Base-by-base conservation (phyloP, 2,888 invertebrate species). In the Yponomeuta cagnagella region DNA sequence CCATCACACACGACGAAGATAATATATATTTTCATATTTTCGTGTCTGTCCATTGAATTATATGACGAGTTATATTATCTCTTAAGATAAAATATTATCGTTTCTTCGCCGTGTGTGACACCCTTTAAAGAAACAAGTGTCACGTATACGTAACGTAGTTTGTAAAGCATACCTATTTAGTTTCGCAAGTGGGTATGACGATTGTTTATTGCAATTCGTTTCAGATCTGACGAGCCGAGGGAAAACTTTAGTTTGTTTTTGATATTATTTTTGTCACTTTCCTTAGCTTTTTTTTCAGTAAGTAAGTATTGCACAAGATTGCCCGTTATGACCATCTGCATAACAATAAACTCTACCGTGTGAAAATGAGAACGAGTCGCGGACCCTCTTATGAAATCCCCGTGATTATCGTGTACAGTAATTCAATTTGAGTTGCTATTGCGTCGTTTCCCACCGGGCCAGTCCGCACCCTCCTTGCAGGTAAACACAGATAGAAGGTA, bases 391-490 rank as follows among this genome's bases (percentile, higher is more conserved):
- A 77, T 73, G 82, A 80, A 79, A 80, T 82, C 81, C 52, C 77
- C 78, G 81, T 78, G 82, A 86, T 86, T 84, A 87, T 82, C 80
- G 82, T 77, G 78, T 80, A 84, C 76, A 81, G 84, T 87, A 83
- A 89, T 90, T 85, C 80, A 86, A 86, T 83, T 89, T 88, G 81
- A 84, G 85, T 87, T 86, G 82, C 80, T 86, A 87, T 86, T 85
- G 77, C 84, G 78, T 77, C 75, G 79, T 90, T 73, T 91, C 92
- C 89, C 92, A 90, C 88, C 89, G 84, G 82, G 83, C 76, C 82
- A 87, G 88, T 82, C 85, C 86, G 87, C 87, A 86, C 89, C 92
- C 92, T 89, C 84, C 80, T 76, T 88, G 83, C 88, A 91, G 90
- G 91, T 91, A 91, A 89, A 82, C 75, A 80, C 80, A 87, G 88